Evolutionary conservation across 2,888 invertebrate species (phyloP).

Genomic region (Thereva nobilitata): DNA sequence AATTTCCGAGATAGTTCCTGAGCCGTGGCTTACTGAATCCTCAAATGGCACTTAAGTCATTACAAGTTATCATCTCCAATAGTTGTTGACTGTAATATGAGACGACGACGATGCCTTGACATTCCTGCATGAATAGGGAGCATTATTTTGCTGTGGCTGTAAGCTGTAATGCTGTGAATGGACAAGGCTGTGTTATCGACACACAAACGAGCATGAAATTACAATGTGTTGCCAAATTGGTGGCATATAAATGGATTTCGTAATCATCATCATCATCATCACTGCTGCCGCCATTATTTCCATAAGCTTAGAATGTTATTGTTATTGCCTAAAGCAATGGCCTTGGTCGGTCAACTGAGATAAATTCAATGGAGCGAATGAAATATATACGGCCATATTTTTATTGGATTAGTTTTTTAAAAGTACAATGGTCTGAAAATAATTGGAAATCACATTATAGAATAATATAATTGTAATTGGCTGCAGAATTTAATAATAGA

Average conservation of each 20-base stretch:
- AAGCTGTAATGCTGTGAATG: no score
- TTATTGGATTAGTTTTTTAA: no score
- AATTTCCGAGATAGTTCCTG: conserved; percentile 6
- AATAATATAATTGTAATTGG: no score
- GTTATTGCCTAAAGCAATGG: conserved; percentile 1
- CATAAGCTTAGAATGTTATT: conserved; percentile 8
- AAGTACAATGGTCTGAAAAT: no score
- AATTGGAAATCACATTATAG: no score
- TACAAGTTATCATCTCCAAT: conserved; percentile 16
- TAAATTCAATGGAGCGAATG: background rate
- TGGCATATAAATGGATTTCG: conserved; percentile 24
- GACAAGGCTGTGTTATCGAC: no score
- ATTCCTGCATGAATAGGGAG: no score
- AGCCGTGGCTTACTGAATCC: conserved; percentile 5
- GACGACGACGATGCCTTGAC: background rate
- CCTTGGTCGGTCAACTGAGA: conserved; percentile 4
- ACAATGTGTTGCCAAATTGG: conserved; percentile 17
- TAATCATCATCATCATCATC: conserved; percentile 14
- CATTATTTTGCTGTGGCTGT: no score
- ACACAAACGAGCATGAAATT: conserved; percentile 4
- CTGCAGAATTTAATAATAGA: no score
- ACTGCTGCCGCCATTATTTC: conserved; percentile 10
- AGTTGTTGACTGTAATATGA: background rate
- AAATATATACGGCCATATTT: no score
- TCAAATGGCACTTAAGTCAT: conserved; percentile 29